Evolutionary conservation across 2,888 invertebrate genomes (phyloP).

Genomic region (Drosophila macrospina): DNA sequence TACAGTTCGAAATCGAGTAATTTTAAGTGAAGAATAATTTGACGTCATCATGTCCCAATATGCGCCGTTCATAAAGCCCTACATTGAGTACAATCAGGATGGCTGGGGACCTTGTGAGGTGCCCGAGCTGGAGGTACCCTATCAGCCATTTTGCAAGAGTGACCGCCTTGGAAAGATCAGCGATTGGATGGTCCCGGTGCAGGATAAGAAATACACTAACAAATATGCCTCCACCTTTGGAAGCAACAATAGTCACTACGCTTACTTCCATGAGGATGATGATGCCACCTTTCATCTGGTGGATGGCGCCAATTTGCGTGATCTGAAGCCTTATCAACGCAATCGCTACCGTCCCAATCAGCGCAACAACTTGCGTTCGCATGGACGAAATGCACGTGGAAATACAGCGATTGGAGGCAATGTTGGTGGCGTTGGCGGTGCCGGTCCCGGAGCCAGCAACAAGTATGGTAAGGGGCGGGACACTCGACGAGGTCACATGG

Average conservation of each 20-base stretch:
- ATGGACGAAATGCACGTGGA: conserved; percentile 88
- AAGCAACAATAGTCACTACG: conserved; percentile 97
- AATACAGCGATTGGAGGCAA: conserved; percentile 6
- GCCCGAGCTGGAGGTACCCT: conserved; percentile 92
- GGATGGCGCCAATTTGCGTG: conserved; percentile 91
- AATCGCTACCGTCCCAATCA: conserved; percentile 94
- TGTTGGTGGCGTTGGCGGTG: conserved; percentile 86
- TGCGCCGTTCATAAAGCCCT: conserved; percentile 81
- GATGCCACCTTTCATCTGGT: conserved; percentile 99
- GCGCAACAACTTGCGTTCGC: conserved; percentile 86
- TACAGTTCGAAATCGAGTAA: conserved; percentile 5
- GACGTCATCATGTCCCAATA: conserved; percentile 54
- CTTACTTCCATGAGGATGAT: conserved; percentile 99
- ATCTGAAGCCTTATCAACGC: conserved; percentile 95
- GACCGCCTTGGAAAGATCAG: conserved; percentile 99
- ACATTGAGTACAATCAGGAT: conserved; percentile 83
- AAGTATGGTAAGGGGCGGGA: conserved; percentile 93
- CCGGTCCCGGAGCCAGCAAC: conserved; percentile 91
- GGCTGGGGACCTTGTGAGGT: conserved; percentile 99
- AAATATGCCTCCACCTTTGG: conserved; percentile 97
- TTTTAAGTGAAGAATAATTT: background rate
- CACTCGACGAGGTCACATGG: conserved; percentile 88
- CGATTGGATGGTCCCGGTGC: conserved; percentile 98
- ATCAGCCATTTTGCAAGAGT: conserved; percentile 99
- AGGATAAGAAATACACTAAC: conserved; percentile 96